Evolutionary conservation across 2,113 vertebrate species (phyloP).

Genomic region (Vidua chalybeata): DNA sequence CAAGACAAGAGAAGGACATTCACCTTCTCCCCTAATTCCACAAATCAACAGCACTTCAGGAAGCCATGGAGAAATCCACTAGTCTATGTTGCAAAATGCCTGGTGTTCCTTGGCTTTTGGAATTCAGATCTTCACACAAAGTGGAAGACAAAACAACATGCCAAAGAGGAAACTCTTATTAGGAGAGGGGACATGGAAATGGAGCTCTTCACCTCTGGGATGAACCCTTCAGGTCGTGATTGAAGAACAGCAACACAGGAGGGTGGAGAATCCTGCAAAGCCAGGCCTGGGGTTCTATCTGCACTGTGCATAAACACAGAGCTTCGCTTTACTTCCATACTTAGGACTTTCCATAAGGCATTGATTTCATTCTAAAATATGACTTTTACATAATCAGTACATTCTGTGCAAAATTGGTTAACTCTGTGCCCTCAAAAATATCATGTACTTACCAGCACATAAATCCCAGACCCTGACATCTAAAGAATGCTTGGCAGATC

Average conservation of each 20-base stretch:
- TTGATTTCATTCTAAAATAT: not conserved
- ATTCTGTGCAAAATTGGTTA: conserved; percentile 37
- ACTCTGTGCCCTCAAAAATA: conserved; percentile 52
- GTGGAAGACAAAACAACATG: not conserved
- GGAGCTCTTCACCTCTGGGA: not conserved
- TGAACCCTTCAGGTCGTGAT: not conserved
- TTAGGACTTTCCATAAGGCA: not conserved
- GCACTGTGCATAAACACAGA: not conserved
- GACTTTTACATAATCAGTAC: not conserved
- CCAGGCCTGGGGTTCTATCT: not conserved
- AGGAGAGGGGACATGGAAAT: not conserved
- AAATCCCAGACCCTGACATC: conserved; percentile 71
- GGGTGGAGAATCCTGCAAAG: not conserved
- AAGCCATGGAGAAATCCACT: not conserved
- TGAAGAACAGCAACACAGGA: not conserved
- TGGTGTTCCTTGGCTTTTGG: not conserved
- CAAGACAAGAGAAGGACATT: accelerated
- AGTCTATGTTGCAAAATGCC: not conserved
- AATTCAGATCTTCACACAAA: not conserved
- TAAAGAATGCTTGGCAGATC: conserved; percentile 74
- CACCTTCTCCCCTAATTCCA: not conserved
- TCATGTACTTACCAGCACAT: conserved; percentile 52
- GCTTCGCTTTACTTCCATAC: not conserved
- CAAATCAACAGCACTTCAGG: not conserved
- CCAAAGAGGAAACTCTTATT: not conserved